Evolutionary conservation across 2,888 invertebrate genomes (phyloP).

Genomic region (Sinelater perroti): DNA sequence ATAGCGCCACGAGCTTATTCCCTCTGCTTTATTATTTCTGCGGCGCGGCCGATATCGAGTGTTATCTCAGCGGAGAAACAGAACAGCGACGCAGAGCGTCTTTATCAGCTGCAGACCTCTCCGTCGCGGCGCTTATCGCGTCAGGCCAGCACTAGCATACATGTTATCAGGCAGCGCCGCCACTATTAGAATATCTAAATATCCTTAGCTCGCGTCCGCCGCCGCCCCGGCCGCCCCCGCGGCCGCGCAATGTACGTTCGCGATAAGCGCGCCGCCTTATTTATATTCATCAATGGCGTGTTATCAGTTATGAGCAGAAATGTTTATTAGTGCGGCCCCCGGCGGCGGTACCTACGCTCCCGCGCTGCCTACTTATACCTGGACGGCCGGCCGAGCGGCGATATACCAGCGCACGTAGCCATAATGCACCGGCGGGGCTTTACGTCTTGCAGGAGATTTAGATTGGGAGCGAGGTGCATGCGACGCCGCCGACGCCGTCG

Average conservation of each 20-base stretch:
- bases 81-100: slow-evolving; percentile 59
- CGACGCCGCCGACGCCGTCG: slow-evolving; percentile 21
- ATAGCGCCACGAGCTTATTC: slow-evolving; percentile 45
- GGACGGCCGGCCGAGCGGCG: too few relatives aligned
- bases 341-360: slow-evolving; percentile 36
- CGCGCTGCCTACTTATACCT: slow-evolving; percentile 19
- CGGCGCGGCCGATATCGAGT: slow-evolving; percentile 55
- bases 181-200: slow-evolving; percentile 63
- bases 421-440: slow-evolving; percentile 36
- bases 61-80: slow-evolving; percentile 54
- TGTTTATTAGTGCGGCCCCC: slow-evolving; percentile 54
- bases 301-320: slow-evolving; percentile 61
- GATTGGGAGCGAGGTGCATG: slow-evolving; percentile 26
- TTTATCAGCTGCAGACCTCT: slow-evolving; percentile 60
- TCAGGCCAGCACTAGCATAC: slow-evolving; percentile 59
- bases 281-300: slow-evolving; percentile 62
- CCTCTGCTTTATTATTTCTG: slow-evolving; percentile 56
- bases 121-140: slow-evolving; percentile 59
- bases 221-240: slow-evolving; percentile 46
- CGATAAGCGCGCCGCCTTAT: slow-evolving; percentile 60
- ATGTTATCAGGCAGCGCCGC: slow-evolving; percentile 60
- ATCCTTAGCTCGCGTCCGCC: slow-evolving; percentile 56
- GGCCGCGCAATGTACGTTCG: slow-evolving; percentile 53
- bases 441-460: slow-evolving; percentile 33
- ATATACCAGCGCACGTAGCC: slow-evolving; percentile 34